Evolutionary conservation across 1,140 invertebrate species (phyloP), one percentile per base, ranked within the genome.

Genomic region (Brachionus sp.): DNA sequence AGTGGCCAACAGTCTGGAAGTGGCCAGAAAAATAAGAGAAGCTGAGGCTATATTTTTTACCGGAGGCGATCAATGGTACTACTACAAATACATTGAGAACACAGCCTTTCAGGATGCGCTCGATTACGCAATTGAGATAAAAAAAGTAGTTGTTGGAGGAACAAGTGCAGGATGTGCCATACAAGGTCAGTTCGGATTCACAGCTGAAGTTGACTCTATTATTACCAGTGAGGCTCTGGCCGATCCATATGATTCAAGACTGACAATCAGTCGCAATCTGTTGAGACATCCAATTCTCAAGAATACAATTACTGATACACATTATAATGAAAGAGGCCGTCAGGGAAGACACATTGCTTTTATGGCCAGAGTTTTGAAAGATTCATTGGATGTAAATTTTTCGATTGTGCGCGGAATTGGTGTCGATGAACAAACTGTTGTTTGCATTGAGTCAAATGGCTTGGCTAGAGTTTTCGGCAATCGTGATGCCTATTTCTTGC

Each of bases 91-190:
- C 39, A 66, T 64, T 35, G 29, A 82, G 3, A 35, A 50, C 33
- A 68, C 57, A 5, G 9, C 7, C 19, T 44, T 82, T 33, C 53
- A 82, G 46, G 78, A 66, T n/a, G 78, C 78, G 2, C 37, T 82
- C 7, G 33, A 82, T 16, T 82, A 68, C 16, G 25, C 37, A 2
- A 37, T 64, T 39, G 64, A 82, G n/a, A 35, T 46, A 7, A 82
- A 82, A 66, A 46, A 35, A 66, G 46, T 68, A 12, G 53, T 66
- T 9, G 64, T 82, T 1, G 78, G 78, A 16, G 78, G 78, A 19
- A 82, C 78, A 23, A 66, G 53, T 50, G 78, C 78, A 23, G 78
- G 78, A 12, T 82, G 78, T 66, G 78, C 78, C 64, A 82, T 82
- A 23, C 78, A 66, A 39, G 78, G 78, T 12, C 37, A 66, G 33